phyloP scores from a whole-genome alignment of 2,888 invertebrate species.

The Agrochola litura region DNA sequence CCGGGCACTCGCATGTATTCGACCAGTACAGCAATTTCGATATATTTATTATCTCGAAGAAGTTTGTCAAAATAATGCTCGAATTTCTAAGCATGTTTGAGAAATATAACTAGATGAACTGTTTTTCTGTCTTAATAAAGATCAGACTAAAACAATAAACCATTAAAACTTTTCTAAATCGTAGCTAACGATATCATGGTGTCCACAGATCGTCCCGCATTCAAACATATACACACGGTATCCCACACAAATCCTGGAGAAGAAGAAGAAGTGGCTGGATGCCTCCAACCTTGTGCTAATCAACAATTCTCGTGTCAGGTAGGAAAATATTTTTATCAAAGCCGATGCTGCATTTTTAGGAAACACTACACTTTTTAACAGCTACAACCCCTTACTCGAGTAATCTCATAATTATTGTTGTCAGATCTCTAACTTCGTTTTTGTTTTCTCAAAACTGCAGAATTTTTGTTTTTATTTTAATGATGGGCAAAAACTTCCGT shows the following conservation, averaged over 20 bases:
- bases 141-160: background rate
- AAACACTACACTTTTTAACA: background rate
- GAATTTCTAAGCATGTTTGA: no score
- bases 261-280: slow-evolving; percentile 80
- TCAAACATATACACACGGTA: slow-evolving; percentile 62
- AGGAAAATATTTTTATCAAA: background rate
- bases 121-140: background rate
- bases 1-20: no score
- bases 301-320: slow-evolving; percentile 87
- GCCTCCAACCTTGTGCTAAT: slow-evolving; percentile 79
- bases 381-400: background rate
- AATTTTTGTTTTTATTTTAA: background rate
- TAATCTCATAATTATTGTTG: background rate
- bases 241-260: slow-evolving; percentile 78
- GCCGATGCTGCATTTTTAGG: fast-evolving
- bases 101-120: background rate
- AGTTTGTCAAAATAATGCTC: no score
- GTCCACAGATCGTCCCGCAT: slow-evolving; percentile 72
- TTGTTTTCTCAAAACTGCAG: background rate
- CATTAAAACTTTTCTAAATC: background rate
- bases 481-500: background rate
- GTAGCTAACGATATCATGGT: slow-evolving; percentile 13
- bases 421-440: no score
- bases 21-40: no score
- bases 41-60: no score